Evolutionary conservation across 1,140 invertebrate species (phyloP).

Genomic region (Laupala kohalensis): DNA sequence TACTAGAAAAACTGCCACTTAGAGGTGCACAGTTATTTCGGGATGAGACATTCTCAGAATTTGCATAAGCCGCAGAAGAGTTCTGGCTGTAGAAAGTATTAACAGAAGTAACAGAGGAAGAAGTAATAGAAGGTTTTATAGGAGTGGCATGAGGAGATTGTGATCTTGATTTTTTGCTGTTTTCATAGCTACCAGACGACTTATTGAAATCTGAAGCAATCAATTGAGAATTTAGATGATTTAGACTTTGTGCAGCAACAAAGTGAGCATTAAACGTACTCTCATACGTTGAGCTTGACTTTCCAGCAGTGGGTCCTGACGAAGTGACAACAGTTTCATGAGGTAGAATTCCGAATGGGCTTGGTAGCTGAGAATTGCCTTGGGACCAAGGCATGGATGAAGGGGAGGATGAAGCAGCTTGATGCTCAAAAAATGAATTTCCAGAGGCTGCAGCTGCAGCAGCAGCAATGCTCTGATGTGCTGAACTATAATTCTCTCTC

Average conservation of each 20-base stretch:
- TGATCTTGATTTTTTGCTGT: constrained; percentile 3
- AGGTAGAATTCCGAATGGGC: constrained; percentile 60
- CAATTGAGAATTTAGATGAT: constrained; percentile 44
- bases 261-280: constrained; percentile 52
- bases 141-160: constrained; percentile 25
- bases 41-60: constrained; percentile 38
- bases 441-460: constrained; percentile 7
- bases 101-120: constrained; percentile 28
- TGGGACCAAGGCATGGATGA: constrained; percentile 38
- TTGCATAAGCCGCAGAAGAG: constrained; percentile 32
- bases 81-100: constrained; percentile 47
- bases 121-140: constrained; percentile 38
- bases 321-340: constrained; percentile 60
- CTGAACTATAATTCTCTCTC: constrained; percentile 38
- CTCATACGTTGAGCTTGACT: constrained; percentile 9
- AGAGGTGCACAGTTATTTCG: constrained; percentile 35
- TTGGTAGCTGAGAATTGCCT: constrained; percentile 47
- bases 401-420: constrained; percentile 35
- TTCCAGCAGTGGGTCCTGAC: constrained; percentile 42
- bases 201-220: constrained; percentile 26
- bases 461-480: constrained; percentile 25
- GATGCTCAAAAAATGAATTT: constrained; percentile 23
- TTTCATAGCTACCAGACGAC: neutral
- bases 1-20: constrained; percentile 24
- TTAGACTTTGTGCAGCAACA: constrained; percentile 42